phyloP scores from a whole-genome alignment of 2,113 vertebrate species.

The Ictidomys tridecemlineatus region DNA sequence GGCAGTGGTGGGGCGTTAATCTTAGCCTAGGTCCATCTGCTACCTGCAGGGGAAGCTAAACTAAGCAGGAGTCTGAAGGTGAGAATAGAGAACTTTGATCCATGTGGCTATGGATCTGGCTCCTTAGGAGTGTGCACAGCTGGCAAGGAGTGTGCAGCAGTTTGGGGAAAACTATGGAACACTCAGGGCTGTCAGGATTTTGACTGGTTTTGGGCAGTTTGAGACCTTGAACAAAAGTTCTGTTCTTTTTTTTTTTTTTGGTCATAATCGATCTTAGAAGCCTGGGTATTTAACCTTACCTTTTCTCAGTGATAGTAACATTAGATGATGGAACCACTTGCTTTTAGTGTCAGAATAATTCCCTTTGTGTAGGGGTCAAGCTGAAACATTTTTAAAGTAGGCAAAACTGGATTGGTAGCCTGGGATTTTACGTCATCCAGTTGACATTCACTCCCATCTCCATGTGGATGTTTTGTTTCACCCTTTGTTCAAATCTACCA shows the following conservation, averaged over 20 bases:
- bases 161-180: neutral
- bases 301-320: neutral
- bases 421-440: neutral
- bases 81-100: no score
- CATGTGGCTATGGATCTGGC: neutral
- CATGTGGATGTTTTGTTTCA: neutral
- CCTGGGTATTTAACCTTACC: neutral
- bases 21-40: neutral
- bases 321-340: neutral
- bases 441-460: neutral
- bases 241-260: neutral
- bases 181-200: neutral
- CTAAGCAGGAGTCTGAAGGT: neutral
- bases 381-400: neutral
- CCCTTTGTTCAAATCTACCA: neutral
- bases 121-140: accelerated
- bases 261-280: neutral
- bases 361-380: neutral
- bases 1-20: neutral
- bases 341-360: neutral
- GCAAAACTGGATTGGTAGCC: neutral
- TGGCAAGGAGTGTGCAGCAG: neutral
- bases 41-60: neutral
- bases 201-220: neutral
- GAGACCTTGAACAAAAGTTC: neutral